Conservation (phyloP, 2,888 invertebrate species). For the Heliconius ismenius region DNA sequence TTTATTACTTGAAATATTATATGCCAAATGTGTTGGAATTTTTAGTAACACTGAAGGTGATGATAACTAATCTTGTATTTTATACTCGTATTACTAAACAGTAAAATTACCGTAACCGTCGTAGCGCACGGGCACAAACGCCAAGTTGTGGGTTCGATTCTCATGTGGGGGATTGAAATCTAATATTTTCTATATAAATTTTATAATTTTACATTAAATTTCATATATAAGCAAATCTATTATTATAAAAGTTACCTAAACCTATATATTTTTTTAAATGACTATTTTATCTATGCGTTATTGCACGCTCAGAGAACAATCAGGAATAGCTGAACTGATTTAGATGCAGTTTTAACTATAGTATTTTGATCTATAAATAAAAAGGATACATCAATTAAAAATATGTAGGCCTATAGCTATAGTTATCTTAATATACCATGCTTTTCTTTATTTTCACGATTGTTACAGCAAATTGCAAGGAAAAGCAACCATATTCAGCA, state of each 20-base stretch:
- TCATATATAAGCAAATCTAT: no score
- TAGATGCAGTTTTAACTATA: background rate
- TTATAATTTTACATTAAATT: no score
- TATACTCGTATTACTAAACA: background rate
- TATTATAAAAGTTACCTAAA: no score
- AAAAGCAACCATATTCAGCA: slow-evolving; percentile 44
- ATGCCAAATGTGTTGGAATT: background rate
- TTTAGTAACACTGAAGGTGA: background rate
- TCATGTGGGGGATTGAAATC: no score
- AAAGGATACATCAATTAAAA: no score
- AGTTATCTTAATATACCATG: background rate
- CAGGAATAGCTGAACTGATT: background rate
- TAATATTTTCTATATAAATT: no score
- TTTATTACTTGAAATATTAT: slow-evolving; percentile 6
- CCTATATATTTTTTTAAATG: no score
- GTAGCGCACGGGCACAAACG: no score
- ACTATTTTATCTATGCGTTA: background rate
- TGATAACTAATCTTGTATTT: background rate
- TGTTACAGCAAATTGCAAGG: slow-evolving; percentile 41
- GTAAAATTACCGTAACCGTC: background rate
- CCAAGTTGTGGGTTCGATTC: no score
- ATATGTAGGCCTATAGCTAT: background rate
- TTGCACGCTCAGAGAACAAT: background rate
- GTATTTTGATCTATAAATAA: background rate
- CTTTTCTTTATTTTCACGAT: background rate